These are phyloP conservation scores for Conchocele bisecta DNA, from an alignment of 2,888 invertebrate species.

Conservation along the genomic window DNA sequence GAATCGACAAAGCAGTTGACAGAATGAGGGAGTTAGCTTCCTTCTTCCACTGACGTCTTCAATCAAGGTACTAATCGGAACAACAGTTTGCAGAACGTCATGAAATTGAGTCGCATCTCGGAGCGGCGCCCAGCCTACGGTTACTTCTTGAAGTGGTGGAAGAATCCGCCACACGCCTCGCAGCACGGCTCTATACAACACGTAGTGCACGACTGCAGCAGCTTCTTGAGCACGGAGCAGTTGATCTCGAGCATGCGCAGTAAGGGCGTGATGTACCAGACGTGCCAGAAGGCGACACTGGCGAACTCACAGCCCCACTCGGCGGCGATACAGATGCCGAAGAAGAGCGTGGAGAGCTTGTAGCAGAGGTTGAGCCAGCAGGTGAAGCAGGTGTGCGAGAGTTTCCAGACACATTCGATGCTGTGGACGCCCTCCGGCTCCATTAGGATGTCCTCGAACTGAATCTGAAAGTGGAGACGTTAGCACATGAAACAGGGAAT, in stretches of 20 bases:
- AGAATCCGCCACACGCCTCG: no score
- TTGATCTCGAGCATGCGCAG: constrained; percentile 87
- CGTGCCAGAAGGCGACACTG: constrained; percentile 86
- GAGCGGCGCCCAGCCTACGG: no score
- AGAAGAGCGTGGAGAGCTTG: constrained; percentile 86
- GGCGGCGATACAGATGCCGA: constrained; percentile 86
- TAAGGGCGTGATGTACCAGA: constrained; percentile 89
- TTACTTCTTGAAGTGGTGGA: no score
- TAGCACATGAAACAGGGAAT: no score
- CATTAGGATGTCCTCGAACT: constrained; percentile 71
- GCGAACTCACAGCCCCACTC: constrained; percentile 82
- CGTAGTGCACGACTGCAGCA: constrained; percentile 85
- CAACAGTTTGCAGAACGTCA: no score
- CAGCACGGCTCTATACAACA: constrained; percentile 70
- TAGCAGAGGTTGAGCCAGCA: constrained; percentile 88
- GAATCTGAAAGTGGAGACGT: constrained; percentile 59
- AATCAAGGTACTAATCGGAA: no score
- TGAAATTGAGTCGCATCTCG: no score
- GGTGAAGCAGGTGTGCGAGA: constrained; percentile 86
- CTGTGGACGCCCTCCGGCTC: constrained; percentile 71
- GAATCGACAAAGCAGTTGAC: no score
- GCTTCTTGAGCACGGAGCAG: constrained; percentile 60
- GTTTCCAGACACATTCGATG: constrained; percentile 89
- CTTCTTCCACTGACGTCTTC: no score
- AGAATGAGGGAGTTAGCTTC: no score